Base-by-base conservation (phyloP, 2,797 vertebrate genomes). In the Eurystomus glaucurus region DNA sequence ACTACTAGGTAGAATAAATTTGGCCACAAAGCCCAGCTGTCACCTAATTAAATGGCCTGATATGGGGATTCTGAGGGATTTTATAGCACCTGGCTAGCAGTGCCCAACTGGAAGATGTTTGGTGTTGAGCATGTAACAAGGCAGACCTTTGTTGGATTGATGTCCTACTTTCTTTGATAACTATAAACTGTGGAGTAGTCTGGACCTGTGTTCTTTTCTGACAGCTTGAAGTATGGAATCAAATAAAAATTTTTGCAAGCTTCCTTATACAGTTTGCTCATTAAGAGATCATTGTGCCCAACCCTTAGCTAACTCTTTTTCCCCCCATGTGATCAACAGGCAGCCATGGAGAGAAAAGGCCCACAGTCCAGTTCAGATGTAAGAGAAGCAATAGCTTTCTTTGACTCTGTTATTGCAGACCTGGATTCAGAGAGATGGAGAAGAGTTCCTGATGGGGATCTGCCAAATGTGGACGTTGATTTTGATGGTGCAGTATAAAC, bases 341-440 rank as follows among this genome's bases (percentile, higher is more conserved):
- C 85, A 93, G 58, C 87, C 51, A 19, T 55, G 7, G 86, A 92
- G 14, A 97, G 82, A 92, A 97, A 96, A 83, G 52, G 86, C 22
- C 84, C 94, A 0, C 99, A 98, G 46, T 93, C 98, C 15, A 97
- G 98, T 51, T 98, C 99, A 1, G 99, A 97, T 9, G 99, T 99
- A 93, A 98, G 98, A 7, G 99, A 99, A 98, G 99, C 99, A 19
- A 97, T 99, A 15, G 98, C 99, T 92, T 99, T 99, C 98, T 99
- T 99, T 22, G 99, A 99, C 58, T 98, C 98, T 2, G 98, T 99
- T 89, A 99, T 99, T 39, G 99, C 99, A 54, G 99, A 99, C 96
- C 98, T 99, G 94, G 99, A 99, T 87, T 97, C 97, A 46, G 99
- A 99, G 86, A 97, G 98, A 98, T 17, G 97, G 98, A 26, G 98